Conservation (phyloP, 2,113 vertebrate genomes). For the Sarotherodon lohbergeri region DNA sequence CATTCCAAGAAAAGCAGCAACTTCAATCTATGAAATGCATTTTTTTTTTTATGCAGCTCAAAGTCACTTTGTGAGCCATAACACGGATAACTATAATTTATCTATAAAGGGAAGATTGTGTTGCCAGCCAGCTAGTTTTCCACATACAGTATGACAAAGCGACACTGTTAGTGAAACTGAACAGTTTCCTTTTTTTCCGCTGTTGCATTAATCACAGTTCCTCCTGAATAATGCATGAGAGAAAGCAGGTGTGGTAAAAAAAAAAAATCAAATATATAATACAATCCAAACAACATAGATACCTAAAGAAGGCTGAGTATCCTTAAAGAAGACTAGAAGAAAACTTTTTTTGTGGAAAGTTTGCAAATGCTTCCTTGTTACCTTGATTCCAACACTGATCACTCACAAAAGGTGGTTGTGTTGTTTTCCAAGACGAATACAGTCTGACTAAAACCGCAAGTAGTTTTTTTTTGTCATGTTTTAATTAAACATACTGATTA, state of each 20-base stretch:
- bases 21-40: neutral
- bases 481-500: neutral
- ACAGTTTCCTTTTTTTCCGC: constrained; percentile 6
- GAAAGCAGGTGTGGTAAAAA: neutral
- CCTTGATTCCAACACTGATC: neutral
- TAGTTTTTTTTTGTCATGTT: neutral
- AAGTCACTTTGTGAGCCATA: constrained; percentile 3
- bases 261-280: neutral
- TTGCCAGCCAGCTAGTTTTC: neutral
- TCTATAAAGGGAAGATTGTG: neutral
- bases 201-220: constrained; percentile 1
- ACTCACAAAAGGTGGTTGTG: neutral
- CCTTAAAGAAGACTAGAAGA: neutral
- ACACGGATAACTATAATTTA: neutral
- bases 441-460: neutral
- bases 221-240: neutral
- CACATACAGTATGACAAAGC: neutral
- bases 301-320: neutral
- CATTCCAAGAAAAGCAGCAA: neutral
- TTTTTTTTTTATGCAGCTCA: neutral
- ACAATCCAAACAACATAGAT: neutral
- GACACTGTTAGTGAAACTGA: neutral
- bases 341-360: fast-evolving
- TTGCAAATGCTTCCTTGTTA: neutral
- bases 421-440: neutral